Conservation (phyloP, 2,797 vertebrate genomes). For the Argentina silus region DNA sequence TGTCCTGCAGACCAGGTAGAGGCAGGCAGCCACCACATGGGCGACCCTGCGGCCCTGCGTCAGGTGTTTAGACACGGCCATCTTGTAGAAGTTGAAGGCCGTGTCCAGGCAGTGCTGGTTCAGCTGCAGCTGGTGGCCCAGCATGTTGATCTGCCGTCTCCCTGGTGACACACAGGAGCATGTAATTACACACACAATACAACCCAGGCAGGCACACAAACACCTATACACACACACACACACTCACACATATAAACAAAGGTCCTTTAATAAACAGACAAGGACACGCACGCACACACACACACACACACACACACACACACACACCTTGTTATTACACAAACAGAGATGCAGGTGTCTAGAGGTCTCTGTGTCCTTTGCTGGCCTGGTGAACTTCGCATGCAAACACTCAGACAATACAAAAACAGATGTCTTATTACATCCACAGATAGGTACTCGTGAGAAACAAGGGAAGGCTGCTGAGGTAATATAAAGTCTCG, state of each 20-base stretch:
- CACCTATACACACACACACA: slow-evolving; percentile 5
- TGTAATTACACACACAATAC: background rate
- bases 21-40: slow-evolving; percentile 91
- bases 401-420: background rate
- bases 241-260: slow-evolving; percentile 6
- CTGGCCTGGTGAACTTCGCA: background rate
- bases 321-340: slow-evolving; percentile 11
- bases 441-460: background rate
- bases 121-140: slow-evolving; percentile 94
- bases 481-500: background rate
- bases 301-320: slow-evolving; percentile 16
- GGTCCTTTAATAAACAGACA: background rate
- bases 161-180: slow-evolving; percentile 70
- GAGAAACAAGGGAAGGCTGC: background rate
- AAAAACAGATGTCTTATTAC: background rate
- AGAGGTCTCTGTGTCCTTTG: background rate
- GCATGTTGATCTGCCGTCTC: slow-evolving; percentile 85
- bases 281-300: slow-evolving; percentile 14
- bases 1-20: slow-evolving; percentile 96
- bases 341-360: slow-evolving; percentile 12
- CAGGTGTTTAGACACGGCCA: slow-evolving; percentile 90
- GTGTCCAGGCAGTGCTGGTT: slow-evolving; percentile 95
- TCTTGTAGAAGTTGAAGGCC: slow-evolving; percentile 97
- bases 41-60: slow-evolving; percentile 85
- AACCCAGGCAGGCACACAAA: background rate